These are phyloP conservation scores for Basileuterus tristriatus DNA, from an alignment of 2,797 vertebrate species.

Conservation along the genomic window DNA sequence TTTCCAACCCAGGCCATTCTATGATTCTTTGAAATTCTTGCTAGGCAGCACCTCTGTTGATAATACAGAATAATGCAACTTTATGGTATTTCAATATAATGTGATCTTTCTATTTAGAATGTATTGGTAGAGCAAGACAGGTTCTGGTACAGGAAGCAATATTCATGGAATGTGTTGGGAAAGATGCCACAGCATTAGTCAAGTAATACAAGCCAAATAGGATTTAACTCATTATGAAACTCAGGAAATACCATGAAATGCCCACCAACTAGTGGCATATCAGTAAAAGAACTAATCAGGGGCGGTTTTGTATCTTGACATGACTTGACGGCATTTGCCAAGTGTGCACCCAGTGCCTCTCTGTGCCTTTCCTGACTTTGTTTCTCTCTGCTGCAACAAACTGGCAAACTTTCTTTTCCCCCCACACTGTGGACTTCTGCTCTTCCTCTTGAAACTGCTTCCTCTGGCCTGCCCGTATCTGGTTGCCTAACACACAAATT, in stretches of 20 bases:
- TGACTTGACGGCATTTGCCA: not conserved
- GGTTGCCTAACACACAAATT: not conserved
- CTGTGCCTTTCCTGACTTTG: not conserved
- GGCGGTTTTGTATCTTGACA: not conserved
- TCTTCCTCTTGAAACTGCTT: not conserved
- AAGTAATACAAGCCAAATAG: not conserved
- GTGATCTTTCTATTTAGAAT: not conserved
- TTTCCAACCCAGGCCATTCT: not conserved
- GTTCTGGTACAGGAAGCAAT: not conserved
- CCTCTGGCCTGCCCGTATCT: not conserved
- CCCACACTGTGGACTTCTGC: not conserved
- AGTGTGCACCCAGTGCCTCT: not conserved
- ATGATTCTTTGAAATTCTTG: not conserved
- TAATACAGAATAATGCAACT: not conserved
- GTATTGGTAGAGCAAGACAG: not conserved
- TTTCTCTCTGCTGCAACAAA: not conserved
- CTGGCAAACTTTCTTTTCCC: not conserved
- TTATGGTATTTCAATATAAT: not conserved
- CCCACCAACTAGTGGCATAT: not conserved
- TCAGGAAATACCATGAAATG: not conserved
- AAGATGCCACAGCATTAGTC: not conserved
- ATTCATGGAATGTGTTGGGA: slow-evolving; percentile 20
- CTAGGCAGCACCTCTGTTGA: not conserved
- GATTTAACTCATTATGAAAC: not conserved
- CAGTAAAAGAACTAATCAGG: not conserved